phyloP scores from a whole-genome alignment of 1,140 invertebrate genomes.

The Caenorhabditis elegans region DNA sequence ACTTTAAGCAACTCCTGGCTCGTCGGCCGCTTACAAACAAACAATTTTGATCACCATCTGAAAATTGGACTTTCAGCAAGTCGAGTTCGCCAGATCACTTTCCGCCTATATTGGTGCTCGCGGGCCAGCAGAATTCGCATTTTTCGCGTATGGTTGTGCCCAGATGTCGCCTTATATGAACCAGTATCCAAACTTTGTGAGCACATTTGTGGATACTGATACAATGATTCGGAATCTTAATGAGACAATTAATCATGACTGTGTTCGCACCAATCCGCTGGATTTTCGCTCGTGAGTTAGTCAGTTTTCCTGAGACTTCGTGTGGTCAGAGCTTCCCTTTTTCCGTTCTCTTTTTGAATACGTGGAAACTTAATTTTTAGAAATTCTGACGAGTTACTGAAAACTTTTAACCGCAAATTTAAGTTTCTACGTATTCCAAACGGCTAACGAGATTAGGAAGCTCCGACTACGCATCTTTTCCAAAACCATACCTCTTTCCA shows the following conservation, averaged over 20 bases:
- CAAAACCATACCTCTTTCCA: background rate
- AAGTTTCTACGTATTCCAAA: too few relatives aligned
- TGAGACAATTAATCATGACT: background rate
- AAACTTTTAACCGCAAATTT: background rate
- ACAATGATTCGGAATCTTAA: background rate
- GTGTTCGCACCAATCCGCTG: background rate
- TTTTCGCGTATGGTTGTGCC: background rate
- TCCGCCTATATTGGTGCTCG: background rate
- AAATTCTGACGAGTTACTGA: too few relatives aligned
- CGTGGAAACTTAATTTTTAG: too few relatives aligned
- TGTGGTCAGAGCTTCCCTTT: too few relatives aligned
- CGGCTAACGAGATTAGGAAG: too few relatives aligned
- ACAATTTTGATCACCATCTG: too few relatives aligned
- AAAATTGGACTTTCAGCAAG: too few relatives aligned
- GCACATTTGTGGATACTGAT: background rate
- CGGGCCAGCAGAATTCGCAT: background rate
- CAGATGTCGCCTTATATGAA: background rate
- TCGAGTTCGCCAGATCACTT: background rate
- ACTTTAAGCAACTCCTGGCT: too few relatives aligned
- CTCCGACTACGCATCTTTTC: too few relatives aligned
- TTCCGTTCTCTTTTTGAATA: too few relatives aligned
- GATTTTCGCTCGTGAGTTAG: background rate
- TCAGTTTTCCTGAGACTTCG: too few relatives aligned
- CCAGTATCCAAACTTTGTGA: background rate
- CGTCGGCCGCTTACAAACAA: too few relatives aligned